Evolutionary conservation across 2,113 vertebrate species (phyloP).

Genomic region (Typhlomys cinereus): DNA sequence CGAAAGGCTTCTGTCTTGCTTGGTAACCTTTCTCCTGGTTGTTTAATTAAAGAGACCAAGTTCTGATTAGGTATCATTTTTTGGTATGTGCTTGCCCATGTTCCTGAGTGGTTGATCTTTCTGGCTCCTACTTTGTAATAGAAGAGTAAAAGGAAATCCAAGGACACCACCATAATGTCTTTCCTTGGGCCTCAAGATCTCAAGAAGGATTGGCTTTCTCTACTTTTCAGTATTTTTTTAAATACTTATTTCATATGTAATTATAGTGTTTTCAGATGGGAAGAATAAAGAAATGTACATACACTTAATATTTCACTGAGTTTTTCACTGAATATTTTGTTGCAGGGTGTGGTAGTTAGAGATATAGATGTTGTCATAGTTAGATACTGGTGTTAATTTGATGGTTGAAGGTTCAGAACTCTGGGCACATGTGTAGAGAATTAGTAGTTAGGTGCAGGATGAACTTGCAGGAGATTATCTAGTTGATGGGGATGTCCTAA

Average conservation of each 20-base stretch:
- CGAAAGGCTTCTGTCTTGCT: not conserved
- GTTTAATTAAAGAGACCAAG: not conserved
- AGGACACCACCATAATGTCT: not conserved
- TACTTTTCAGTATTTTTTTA: not conserved
- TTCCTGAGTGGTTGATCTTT: not conserved
- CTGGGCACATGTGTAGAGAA: too few relatives aligned
- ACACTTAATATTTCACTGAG: conserved; percentile 4
- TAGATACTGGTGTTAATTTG: too few relatives aligned
- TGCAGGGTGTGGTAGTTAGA: too few relatives aligned
- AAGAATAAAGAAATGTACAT: not conserved
- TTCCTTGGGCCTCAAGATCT: not conserved
- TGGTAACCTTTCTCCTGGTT: not conserved
- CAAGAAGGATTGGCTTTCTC: not conserved
- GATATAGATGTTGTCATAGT: too few relatives aligned
- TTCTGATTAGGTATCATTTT: not conserved
- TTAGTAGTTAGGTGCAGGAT: too few relatives aligned
- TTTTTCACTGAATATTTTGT: too few relatives aligned
- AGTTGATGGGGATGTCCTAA: too few relatives aligned
- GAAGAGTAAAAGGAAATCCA: not conserved
- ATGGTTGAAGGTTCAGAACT: too few relatives aligned
- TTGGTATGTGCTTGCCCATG: not conserved
- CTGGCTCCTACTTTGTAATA: not conserved
- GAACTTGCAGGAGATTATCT: too few relatives aligned
- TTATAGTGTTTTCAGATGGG: not conserved
- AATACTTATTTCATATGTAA: not conserved